phyloP scores from a whole-genome alignment of 2,797 vertebrate genomes.

The Pangasius krempfi region DNA sequence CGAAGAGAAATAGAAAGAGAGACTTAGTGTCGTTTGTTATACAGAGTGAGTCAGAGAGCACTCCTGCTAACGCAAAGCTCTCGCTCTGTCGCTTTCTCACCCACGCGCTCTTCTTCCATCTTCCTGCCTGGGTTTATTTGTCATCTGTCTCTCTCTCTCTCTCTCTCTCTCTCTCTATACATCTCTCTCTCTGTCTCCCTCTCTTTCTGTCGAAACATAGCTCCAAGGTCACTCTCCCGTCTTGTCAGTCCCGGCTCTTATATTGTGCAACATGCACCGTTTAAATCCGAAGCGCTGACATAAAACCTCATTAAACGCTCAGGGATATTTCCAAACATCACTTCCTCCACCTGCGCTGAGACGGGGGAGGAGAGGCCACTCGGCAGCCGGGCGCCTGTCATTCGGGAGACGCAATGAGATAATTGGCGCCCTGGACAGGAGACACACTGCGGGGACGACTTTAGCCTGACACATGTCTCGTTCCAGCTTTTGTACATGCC shows the following conservation, averaged over 20 bases:
- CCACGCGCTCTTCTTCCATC: conserved; percentile 50
- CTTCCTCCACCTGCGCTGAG: conserved; percentile 42
- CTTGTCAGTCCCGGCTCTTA: conserved; percentile 30
- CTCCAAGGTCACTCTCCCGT: conserved; percentile 31
- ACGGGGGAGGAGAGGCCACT: conserved; percentile 23
- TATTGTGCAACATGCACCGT: conserved; percentile 3
- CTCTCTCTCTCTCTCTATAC: conserved; percentile 2
- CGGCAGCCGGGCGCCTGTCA: conserved; percentile 44
- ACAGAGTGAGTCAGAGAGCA: conserved; percentile 40
- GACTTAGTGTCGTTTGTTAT: conserved; percentile 46
- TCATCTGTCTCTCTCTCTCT: conserved; percentile 12
- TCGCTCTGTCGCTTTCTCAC: conserved; percentile 18
- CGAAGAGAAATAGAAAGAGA: neutral
- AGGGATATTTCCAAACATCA: conserved; percentile 31
- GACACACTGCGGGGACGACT: conserved; percentile 57
- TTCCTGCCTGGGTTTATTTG: conserved; percentile 22
- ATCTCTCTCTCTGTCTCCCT: neutral
- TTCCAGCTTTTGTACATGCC: conserved; percentile 64
- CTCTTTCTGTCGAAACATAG: conserved; percentile 11
- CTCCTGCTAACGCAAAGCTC: conserved; percentile 33
- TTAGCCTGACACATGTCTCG: conserved; percentile 61
- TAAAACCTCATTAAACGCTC: conserved; percentile 41
- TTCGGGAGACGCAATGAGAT: conserved; percentile 55
- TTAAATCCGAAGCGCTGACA: conserved; percentile 22
- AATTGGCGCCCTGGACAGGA: conserved; percentile 67